Evolutionary conservation across 2,113 vertebrate genomes (phyloP), one percentile per base, ranked within the genome.

Genomic region (Colaptes auratus): DNA sequence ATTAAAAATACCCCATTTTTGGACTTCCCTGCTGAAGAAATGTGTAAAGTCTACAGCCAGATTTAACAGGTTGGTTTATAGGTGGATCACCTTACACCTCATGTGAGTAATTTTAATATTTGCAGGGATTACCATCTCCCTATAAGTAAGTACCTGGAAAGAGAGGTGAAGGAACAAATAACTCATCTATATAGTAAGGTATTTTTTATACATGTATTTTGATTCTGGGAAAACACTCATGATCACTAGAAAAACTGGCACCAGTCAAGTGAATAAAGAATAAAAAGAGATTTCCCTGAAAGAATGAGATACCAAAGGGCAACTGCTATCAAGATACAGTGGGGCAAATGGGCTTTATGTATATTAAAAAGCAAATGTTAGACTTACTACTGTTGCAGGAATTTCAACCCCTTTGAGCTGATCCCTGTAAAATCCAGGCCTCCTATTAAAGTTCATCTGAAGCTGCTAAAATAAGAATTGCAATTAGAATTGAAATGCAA

Each of bases 21-120:
- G 82, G 85, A 44, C 76, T 95, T 94, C 27, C 70, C 77, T 82
- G 83, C 48, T 87, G 70, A 84, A 96, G 64, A 91, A 90, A 89
- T 42, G 70, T 65, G 86, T 72, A 55, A 93, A 90, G 56, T 73
- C 89, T 87, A 66, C 14, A 60, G 59, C 35, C 66, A 89, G 35
- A 90, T 66, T 88, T 82, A 86, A 82, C 28, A 30, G 55, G 6
- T 89, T 84, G 58, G 35, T 82, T 90, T 78, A 84, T 71, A 83
- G 0, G 8, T 65, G 65, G 76, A 75, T 92, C 86, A 92, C 70
- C 83, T 94, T 88, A 75, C 58, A 28, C 14, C 72, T 58, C 53
- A 88, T 0, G 0, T 82, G 42, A 83, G 23, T 53, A 81, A 55
- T 88, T 91, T 67, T 83, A 88, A 56, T 93, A 95, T 71, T 77